A percentile compares a stretch with the other conserved stretches of the same genome.
phyloP scores from a whole-genome alignment of 2,888 invertebrate species.

The Prosopocoilus inquinatus region DNA sequence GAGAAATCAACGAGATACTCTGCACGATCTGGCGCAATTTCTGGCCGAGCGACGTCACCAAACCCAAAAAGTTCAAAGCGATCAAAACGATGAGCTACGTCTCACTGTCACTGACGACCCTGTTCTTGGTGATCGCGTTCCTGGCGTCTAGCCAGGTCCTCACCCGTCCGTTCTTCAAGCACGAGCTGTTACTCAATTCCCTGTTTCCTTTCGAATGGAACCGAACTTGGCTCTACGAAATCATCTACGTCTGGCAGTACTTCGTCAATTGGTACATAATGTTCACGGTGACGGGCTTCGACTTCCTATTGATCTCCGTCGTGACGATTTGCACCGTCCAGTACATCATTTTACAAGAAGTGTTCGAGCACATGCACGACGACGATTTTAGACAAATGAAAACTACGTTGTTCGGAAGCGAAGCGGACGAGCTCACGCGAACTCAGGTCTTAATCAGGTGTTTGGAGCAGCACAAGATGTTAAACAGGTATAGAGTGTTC shows the following conservation, averaged over 20 bases:
- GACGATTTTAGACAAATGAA: neutral
- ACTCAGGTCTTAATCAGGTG: slow-evolving; percentile 3
- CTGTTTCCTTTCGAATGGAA: slow-evolving; percentile 19
- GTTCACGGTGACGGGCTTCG: slow-evolving; percentile 22
- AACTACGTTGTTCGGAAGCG: slow-evolving; percentile 6
- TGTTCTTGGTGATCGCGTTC: neutral
- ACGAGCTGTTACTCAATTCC: neutral
- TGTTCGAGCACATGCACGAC: slow-evolving; percentile 2
- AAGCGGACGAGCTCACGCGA: neutral
- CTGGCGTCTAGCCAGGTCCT: neutral
- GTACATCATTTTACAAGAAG: slow-evolving; percentile 20
- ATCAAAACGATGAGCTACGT: neutral
- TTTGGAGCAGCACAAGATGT: slow-evolving; percentile 8
- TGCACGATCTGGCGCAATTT: slow-evolving; percentile 3
- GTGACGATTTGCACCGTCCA: slow-evolving; percentile 19
- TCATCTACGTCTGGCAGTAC: slow-evolving; percentile 20
- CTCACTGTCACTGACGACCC: neutral
- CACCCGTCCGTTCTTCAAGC: neutral
- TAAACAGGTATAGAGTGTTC: slow-evolving; percentile 5
- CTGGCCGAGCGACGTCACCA: neutral
- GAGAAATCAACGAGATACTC: slow-evolving; percentile 1
- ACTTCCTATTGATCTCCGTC: slow-evolving; percentile 23
- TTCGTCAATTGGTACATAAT: slow-evolving; percentile 16
- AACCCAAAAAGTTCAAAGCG: neutral
- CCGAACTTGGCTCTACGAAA: slow-evolving; percentile 20